Conservation (phyloP, 2,888 invertebrate genomes). For the Agonopterix arenella region DNA sequence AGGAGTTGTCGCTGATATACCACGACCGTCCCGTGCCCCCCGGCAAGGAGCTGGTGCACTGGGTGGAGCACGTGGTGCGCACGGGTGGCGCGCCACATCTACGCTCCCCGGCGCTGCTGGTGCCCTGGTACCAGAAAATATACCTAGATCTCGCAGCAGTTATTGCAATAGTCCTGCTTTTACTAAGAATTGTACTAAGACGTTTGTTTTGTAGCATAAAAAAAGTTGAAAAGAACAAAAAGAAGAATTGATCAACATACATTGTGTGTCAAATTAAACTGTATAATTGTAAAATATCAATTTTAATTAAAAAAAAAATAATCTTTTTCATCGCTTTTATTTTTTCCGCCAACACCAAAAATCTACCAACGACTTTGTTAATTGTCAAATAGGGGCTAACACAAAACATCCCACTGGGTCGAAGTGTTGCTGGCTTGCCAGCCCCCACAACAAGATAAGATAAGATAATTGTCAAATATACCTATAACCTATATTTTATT, state of each 20-base stretch:
- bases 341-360: no score
- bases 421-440: no score
- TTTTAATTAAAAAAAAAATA: no score
- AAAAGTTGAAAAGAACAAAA: not conserved
- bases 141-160: slow-evolving; percentile 8
- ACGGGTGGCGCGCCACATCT: slow-evolving; percentile 75
- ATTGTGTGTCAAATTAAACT: no score
- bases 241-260: not conserved
- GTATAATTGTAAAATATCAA: no score
- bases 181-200: not conserved
- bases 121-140: slow-evolving; percentile 46
- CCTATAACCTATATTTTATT: no score
- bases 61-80: slow-evolving; percentile 80
- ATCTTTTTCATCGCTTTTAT: no score
- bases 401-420: no score
- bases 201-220: not conserved
- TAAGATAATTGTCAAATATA: no score
- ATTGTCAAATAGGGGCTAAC: no score
- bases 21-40: slow-evolving; percentile 70
- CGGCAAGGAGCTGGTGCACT: slow-evolving; percentile 78
- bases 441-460: no score
- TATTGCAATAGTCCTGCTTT: not conserved
- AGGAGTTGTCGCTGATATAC: slow-evolving; percentile 34
- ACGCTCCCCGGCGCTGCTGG: slow-evolving; percentile 33
- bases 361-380: no score